Base-by-base conservation (phyloP, 2,113 vertebrate species). In the Montifringilla adamsi region DNA sequence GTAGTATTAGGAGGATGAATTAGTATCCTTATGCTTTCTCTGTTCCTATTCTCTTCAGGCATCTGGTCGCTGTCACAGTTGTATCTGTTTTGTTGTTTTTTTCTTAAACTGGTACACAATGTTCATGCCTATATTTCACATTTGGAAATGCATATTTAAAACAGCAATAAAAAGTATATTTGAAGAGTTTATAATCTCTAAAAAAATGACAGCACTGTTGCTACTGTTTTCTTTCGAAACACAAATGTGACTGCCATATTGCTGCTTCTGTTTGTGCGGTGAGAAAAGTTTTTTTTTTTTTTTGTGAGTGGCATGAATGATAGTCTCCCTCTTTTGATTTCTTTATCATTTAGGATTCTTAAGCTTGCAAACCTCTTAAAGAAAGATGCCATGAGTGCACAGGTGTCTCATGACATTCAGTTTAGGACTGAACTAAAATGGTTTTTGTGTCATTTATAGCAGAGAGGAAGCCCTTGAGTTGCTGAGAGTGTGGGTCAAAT, bases 191-290 rank as follows among this genome's bases (percentile, higher is more conserved):
- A 98, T 98, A 98, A 99, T 98, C 97, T 98, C 97, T 97, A 95
- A 98, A 98, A 97, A 97, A 98, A 96, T 97, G 98, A 98, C 98
- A 99, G 98, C 98, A 98, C 98, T 98, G 98, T 98, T 98, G 98
- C 98, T 98, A 98, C 98, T 98, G 97, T 98, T 97, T 97, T 94
- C 98, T 99, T 98, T 98, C 98, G 97, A 98, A 99, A 99, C 99
- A 99, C 98, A 99, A 99, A 99, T 98, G 98, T 98, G 94, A 98
- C 98, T 98, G 98, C 98, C 98, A 98, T 99, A 99, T 98, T 98
- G 97, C 98, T 98, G 98, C 98, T 99, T 98, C 98, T 98, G 98
- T 90, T 89, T 73, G 23, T 98, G 98, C 98, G 98, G 98, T 98
- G 96, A 98, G 98, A 99, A 98, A 99, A 99, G 98, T 99, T 41